Evolutionary conservation across 2,888 invertebrate species (phyloP).

Genomic region (Brachyptera risi): DNA sequence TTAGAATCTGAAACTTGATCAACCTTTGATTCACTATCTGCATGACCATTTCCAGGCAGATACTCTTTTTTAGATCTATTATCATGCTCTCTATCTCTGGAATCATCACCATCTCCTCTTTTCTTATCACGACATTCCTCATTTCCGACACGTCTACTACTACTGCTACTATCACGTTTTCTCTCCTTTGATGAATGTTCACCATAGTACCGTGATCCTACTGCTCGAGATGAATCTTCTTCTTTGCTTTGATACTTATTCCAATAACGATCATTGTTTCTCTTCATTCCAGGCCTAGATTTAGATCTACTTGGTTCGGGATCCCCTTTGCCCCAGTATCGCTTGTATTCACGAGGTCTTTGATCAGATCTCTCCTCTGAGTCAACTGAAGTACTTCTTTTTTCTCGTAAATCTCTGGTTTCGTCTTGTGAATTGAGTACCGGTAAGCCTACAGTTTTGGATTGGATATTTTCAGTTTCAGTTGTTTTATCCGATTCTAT

Average conservation of each 20-base stretch:
- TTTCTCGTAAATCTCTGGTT: too few species aligned
- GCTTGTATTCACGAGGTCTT: neutral
- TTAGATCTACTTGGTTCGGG: neutral
- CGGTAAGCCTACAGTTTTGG: too few species aligned
- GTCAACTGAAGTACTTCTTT: too few species aligned
- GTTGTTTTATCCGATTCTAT: too few species aligned
- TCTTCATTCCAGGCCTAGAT: too few species aligned
- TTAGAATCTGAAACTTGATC: constrained; percentile 39
- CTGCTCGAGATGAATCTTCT: constrained; percentile 29
- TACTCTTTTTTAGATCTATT: neutral
- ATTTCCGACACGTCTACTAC: too few species aligned
- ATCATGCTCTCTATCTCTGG: constrained; percentile 1
- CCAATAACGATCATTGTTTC: constrained; percentile 20
- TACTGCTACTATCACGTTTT: neutral
- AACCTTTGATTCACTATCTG: constrained; percentile 6
- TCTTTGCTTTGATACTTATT: constrained; percentile 22
- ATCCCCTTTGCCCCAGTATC: constrained; percentile 20
- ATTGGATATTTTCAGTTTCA: too few species aligned
- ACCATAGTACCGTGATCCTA: constrained; percentile 35
- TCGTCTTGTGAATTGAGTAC: too few species aligned
- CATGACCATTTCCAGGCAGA: neutral
- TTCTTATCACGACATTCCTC: constrained; percentile 19
- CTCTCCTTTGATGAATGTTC: constrained; percentile 12
- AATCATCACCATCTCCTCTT: constrained; percentile 19
- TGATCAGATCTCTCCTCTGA: neutral